Conservation (phyloP, 2,888 invertebrate genomes). For the Microchrysa polita region DNA sequence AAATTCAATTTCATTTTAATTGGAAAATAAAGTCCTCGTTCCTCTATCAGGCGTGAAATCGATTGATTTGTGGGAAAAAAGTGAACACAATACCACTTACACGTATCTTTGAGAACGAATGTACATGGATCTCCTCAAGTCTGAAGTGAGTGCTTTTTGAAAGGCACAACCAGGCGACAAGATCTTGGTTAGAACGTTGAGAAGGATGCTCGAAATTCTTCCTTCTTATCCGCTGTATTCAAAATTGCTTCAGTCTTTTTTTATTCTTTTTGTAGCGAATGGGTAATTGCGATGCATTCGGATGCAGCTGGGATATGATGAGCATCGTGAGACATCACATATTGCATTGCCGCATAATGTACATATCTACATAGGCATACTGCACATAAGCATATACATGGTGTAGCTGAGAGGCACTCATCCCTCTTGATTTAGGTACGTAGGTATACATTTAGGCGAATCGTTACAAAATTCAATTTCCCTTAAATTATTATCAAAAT, state of each 20-base stretch:
- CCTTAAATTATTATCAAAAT: too few relatives aligned
- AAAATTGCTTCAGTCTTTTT: background rate
- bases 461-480: too few relatives aligned
- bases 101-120: background rate
- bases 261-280: background rate
- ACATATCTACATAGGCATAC: too few relatives aligned
- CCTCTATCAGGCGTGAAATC: background rate
- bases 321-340: background rate
- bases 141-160: too few relatives aligned
- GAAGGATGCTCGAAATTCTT: background rate
- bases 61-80: slow-evolving; percentile 14
- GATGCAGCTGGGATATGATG: slow-evolving; percentile 8
- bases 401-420: too few relatives aligned
- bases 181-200: background rate
- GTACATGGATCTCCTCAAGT: too few relatives aligned
- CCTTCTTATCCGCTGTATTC: background rate
- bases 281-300: background rate
- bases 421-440: too few relatives aligned
- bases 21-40: slow-evolving; percentile 40
- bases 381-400: too few relatives aligned
- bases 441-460: too few relatives aligned
- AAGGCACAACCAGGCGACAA: background rate
- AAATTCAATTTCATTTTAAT: slow-evolving; percentile 49
- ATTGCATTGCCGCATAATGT: background rate
- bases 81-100: slow-evolving; percentile 3